A percentile compares a stretch with the other conserved stretches of the same genome.
phyloP scores from a whole-genome alignment of 2,888 invertebrate species.

The Aphelenchoides bicaudatus region DNA sequence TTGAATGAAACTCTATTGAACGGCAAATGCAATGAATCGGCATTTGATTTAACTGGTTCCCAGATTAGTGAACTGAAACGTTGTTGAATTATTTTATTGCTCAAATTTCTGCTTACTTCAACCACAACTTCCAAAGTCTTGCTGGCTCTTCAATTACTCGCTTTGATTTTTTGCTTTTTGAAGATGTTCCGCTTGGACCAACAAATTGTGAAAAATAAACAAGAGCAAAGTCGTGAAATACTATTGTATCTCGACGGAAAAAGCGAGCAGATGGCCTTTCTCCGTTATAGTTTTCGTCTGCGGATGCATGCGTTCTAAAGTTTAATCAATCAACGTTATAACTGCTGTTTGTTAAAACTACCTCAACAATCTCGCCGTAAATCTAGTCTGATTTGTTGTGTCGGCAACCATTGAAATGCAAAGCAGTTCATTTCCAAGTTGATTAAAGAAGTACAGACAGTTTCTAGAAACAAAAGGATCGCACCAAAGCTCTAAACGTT shows the following conservation, averaged over 20 bases:
- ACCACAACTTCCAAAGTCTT: slow-evolving; percentile 18
- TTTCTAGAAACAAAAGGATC: slow-evolving; percentile 35
- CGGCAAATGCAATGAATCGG: slow-evolving; percentile 9
- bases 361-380: slow-evolving; percentile 4
- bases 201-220: slow-evolving; percentile 29
- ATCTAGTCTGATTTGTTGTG: not conserved
- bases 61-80: slow-evolving; percentile 19
- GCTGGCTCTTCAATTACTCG: too few relatives aligned
- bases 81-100: too few relatives aligned
- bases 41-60: not conserved
- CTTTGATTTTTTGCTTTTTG: too few relatives aligned
- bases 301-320: not conserved
- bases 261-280: slow-evolving; percentile 21
- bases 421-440: slow-evolving; percentile 17
- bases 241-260: slow-evolving; percentile 24
- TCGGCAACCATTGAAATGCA: slow-evolving; percentile 20
- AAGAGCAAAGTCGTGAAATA: slow-evolving; percentile 28
- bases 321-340: too few relatives aligned
- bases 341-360: too few relatives aligned
- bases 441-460: slow-evolving; percentile 29
- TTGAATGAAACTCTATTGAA: slow-evolving; percentile 17
- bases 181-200: too few relatives aligned
- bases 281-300: not conserved
- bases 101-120: too few relatives aligned
- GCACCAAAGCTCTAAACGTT: slow-evolving; percentile 32